Percentiles rank a stretch among this genome's conserved stretches.
Evolutionary conservation across 2,888 invertebrate species (phyloP).

Genomic region (Shargacucullia verbasci): DNA sequence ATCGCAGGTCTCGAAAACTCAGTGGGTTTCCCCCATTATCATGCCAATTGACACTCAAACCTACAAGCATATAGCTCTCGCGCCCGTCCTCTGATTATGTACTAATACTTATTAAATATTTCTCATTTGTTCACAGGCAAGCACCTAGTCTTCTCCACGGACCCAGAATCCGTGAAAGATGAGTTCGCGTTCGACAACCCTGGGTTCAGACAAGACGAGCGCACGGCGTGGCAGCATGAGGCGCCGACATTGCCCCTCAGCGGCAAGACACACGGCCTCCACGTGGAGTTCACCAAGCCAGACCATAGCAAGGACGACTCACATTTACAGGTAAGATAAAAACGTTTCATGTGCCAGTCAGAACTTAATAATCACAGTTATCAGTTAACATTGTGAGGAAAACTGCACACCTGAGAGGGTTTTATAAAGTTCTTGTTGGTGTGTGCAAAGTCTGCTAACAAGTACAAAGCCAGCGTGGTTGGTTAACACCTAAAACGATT

Average conservation of each 20-base stretch:
- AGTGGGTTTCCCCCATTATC: no score
- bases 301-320: conserved; percentile 82
- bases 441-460: no score
- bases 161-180: conserved; percentile 93
- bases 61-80: no score
- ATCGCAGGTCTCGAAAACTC: no score
- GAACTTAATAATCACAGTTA: not conserved
- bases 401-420: no score
- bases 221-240: conserved; percentile 82
- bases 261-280: conserved; percentile 76
- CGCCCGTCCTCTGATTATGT: no score
- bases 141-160: conserved; percentile 92
- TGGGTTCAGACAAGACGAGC: conserved; percentile 90
- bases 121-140: conserved; percentile 87
- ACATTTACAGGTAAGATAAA: conserved; percentile 72
- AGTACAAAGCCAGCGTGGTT: no score
- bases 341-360: not conserved
- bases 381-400: no score
- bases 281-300: conserved; percentile 83
- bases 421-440: no score
- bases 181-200: conserved; percentile 95
- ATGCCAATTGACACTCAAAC: no score
- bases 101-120: no score
- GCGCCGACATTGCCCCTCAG: conserved; percentile 82
- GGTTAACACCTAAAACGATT: no score